phyloP scores from a whole-genome alignment of 2,113 vertebrate species.

The Myrmecobius fasciatus region DNA sequence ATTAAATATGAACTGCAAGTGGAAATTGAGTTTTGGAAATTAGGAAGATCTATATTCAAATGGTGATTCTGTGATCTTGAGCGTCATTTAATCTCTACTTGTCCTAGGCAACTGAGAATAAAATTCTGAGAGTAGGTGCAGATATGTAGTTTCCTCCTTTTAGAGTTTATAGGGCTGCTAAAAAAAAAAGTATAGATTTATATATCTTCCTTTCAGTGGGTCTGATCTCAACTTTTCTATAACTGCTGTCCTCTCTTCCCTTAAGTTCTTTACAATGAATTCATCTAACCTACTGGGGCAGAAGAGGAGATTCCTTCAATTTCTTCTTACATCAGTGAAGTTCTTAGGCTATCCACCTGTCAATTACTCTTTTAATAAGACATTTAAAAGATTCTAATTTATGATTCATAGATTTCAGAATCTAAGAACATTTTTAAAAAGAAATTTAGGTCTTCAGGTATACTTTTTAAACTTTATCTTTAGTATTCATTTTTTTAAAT shows the following conservation, averaged over 20 bases:
- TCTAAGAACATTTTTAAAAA: background rate
- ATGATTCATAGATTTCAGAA: background rate
- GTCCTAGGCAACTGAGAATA: background rate
- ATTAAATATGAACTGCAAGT: background rate
- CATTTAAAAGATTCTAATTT: background rate
- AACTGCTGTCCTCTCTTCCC: background rate
- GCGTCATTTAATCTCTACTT: background rate
- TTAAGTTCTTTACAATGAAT: background rate
- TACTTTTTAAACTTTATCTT: background rate
- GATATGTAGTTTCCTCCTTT: background rate
- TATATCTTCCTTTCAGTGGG: background rate
- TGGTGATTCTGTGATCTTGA: background rate
- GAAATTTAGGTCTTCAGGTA: background rate
- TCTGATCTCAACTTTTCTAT: background rate
- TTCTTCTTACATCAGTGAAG: background rate
- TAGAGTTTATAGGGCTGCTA: background rate
- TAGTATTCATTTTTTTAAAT: background rate
- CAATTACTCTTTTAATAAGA: background rate
- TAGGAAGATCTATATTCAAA: background rate
- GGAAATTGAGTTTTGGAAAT: background rate
- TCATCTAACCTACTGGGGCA: background rate
- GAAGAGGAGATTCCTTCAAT: background rate
- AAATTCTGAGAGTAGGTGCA: background rate
- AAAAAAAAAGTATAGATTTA: background rate
- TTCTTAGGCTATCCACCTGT: background rate